Evolutionary conservation across 92 coral and sea anemone species (phyloP), one percentile per base, ranked within the genome.

Genomic region (Actinostola sp.): DNA sequence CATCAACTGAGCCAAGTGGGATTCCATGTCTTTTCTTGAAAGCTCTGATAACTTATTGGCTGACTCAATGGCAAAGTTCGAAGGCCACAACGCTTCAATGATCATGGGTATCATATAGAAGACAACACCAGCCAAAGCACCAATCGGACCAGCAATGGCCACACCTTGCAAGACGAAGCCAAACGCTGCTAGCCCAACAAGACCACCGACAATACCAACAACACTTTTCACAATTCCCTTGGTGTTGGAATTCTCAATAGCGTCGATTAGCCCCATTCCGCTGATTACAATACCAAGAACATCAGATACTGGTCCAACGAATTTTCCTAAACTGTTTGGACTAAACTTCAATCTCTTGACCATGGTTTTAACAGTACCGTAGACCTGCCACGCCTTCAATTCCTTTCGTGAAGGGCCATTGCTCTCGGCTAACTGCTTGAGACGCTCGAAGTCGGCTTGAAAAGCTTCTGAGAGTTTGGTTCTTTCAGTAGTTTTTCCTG

Each of bases 141-240:
- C 76, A 10, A 64, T 50, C 17, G 72, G 17, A 32, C 67, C 70
- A 30, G 57, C 62, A 7, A 52, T 11, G 4, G 49, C 34, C 0
- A 67, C 41, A 0, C 79, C 77, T 9, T 54, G 10, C 31, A 43
- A 15, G n/a, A 59, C 63, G 7, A 72, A 59, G 13, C 83, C 69
- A 34, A 70, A 83, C 52, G 78, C 66, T 12, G 79, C 73, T 55
- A 83, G 59, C 6, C 78, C 88, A 17, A 83, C 88, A 10, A 73
- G 58, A 24, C 82, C 60, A 14, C 88, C 82, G 15, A 83, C 80
- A n/a, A 83, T 83, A 13, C 88, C 88, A 8, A 76, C 82, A 2
- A 78, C 75, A 29, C 78, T 69, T 60, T 82, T 82, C 33, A 82
- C 82, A 5, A 82, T 82, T 6, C 88, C 88, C 58, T 76, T 72